These are phyloP conservation scores for Masnerella sp. DNA, from an alignment of 2,888 invertebrate species.

Conservation along the genomic window DNA sequence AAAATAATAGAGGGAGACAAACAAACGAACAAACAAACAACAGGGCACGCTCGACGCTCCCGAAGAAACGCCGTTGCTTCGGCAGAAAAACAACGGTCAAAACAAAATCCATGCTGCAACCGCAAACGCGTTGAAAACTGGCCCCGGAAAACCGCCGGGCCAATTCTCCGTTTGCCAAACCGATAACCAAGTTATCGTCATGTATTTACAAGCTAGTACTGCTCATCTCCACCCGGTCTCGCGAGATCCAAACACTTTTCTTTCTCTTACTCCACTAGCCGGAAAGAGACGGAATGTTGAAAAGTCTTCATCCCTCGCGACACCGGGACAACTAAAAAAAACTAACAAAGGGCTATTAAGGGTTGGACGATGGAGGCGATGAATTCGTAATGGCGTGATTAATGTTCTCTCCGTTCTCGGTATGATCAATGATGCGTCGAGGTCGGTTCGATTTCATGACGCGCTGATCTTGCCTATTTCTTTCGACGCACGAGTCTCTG, in stretches of 20 bases:
- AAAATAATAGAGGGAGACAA: conserved; percentile 71
- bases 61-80: too few species aligned
- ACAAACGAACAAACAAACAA: conserved; percentile 64
- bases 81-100: conserved; percentile 18
- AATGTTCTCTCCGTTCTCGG: conserved; percentile 57
- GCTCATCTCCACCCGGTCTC: too few species aligned
- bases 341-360: not conserved
- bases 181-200: too few species aligned
- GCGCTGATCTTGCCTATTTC: conserved; percentile 22
- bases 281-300: too few species aligned
- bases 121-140: conserved; percentile 24
- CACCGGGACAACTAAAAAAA: not conserved
- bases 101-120: conserved; percentile 39
- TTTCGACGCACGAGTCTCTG: too few species aligned
- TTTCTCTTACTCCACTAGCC: too few species aligned
- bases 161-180: too few species aligned
- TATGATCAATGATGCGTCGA: conserved; percentile 51
- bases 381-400: conserved; percentile 26
- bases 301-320: too few species aligned
- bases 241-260: too few species aligned
- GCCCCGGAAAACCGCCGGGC: too few species aligned
- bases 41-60: too few species aligned
- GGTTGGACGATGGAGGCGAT: not conserved
- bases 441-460: conserved; percentile 40
- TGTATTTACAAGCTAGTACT: too few species aligned